Percentiles rank a stretch among this genome's conserved stretches.
Evolutionary conservation across 2,797 vertebrate genomes (phyloP).

Genomic region (Ibycter americanus): DNA sequence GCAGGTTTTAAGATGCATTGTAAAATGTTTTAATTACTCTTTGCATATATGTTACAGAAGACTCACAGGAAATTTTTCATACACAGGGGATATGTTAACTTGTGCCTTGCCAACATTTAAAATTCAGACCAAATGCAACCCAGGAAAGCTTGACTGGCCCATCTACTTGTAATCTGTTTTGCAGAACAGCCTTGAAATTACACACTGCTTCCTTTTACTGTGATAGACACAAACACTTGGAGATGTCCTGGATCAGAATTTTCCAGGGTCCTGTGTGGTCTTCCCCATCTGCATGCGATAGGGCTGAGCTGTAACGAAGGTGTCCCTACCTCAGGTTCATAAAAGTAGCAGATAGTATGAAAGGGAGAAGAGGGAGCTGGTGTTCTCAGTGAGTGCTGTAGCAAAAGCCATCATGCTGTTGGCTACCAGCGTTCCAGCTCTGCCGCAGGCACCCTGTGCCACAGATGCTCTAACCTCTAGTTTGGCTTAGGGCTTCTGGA

Average conservation of each 20-base stretch:
- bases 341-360: not conserved
- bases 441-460: not conserved
- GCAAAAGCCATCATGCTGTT: not conserved
- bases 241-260: not conserved
- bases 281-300: not conserved
- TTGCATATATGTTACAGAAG: not conserved
- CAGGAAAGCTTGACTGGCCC: not conserved
- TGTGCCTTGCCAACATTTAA: not conserved
- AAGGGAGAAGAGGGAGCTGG: not conserved
- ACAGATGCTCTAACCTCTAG: not conserved
- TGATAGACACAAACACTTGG: not conserved
- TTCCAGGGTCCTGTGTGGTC: rapidly evolving
- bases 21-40: not conserved
- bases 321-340: not conserved
- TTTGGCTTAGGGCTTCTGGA: not conserved
- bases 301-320: not conserved
- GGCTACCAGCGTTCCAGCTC: not conserved
- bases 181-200: not conserved
- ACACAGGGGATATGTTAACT: not conserved
- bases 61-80: not conserved
- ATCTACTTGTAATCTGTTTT: not conserved
- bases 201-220: not conserved
- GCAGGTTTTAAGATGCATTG: not conserved
- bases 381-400: not conserved
- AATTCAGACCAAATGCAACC: not conserved